These are phyloP conservation scores for Aegithalos caudatus DNA, from an alignment of 2,113 vertebrate species.

Conservation along the genomic window DNA sequence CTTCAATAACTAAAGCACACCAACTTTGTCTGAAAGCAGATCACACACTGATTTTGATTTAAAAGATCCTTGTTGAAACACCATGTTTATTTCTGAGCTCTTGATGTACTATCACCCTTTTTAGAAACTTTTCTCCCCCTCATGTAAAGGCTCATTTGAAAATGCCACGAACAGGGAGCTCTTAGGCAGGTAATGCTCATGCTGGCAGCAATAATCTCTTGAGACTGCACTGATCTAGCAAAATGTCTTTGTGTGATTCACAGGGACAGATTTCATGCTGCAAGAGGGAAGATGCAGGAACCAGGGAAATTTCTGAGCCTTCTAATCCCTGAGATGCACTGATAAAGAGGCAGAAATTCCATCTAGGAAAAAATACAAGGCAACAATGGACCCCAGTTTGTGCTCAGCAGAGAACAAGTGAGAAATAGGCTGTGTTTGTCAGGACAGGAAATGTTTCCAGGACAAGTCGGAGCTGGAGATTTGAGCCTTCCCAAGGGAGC, in stretches of 20 bases:
- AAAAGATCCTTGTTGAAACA: neutral
- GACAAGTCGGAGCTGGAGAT: neutral
- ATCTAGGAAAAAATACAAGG: neutral
- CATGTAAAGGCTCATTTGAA: neutral
- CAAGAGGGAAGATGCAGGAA: neutral
- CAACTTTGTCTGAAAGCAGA: neutral
- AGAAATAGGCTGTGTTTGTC: neutral
- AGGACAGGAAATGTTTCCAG: neutral
- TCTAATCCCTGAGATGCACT: neutral
- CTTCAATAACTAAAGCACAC: neutral
- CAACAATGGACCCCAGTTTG: neutral
- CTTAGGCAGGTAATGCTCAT: neutral
- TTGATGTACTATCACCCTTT: neutral
- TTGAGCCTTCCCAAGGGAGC: neutral
- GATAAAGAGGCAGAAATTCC: neutral
- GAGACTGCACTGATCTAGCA: neutral
- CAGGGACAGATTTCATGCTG: neutral
- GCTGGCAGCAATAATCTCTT: neutral
- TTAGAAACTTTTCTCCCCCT: neutral
- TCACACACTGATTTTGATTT: neutral
- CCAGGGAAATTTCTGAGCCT: neutral
- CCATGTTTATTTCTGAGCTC: neutral
- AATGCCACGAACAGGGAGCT: neutral
- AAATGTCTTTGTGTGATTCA: neutral
- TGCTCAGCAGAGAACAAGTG: neutral